These are phyloP conservation scores for Epirrhoe tristata DNA, from an alignment of 2,888 invertebrate species.

Conservation along the genomic window DNA sequence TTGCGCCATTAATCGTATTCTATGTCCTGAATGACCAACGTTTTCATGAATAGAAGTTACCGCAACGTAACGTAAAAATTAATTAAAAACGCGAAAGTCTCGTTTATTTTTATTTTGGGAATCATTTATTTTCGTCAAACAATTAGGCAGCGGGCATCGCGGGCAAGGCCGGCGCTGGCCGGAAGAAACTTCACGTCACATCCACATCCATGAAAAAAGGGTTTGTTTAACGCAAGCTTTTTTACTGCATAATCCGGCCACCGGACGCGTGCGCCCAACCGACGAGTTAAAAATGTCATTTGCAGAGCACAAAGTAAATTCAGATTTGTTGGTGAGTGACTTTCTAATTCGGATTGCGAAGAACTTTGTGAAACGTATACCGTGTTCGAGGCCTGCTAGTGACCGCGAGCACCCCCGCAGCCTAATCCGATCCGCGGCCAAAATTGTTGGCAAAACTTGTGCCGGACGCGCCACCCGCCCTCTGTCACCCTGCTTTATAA, in stretches of 20 bases:
- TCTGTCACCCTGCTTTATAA: conserved; percentile 69
- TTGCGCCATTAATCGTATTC: conserved; percentile 40
- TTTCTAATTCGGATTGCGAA: conserved; percentile 78
- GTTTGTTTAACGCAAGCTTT: conserved; percentile 72
- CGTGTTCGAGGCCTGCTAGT: conserved; percentile 78
- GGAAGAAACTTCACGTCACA: conserved; percentile 78
- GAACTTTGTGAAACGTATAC: conserved; percentile 84
- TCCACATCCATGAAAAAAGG: conserved; percentile 72
- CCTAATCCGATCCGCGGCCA: conserved; percentile 77
- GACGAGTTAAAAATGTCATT: conserved; percentile 77
- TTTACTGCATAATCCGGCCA: conserved; percentile 75
- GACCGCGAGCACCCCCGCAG: conserved; percentile 73
- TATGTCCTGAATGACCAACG: conserved; percentile 55
- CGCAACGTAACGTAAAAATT: conserved; percentile 73
- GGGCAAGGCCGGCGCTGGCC: conserved; percentile 66
- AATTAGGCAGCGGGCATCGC: conserved; percentile 76
- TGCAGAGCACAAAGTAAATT: conserved; percentile 74
- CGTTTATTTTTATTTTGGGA: conserved; percentile 81
- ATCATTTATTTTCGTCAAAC: conserved; percentile 84
- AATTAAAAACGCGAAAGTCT: conserved; percentile 78
- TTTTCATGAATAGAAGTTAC: conserved; percentile 62
- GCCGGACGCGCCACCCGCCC: conserved; percentile 55
- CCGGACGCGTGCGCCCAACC: conserved; percentile 61
- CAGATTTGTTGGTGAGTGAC: conserved; percentile 81
- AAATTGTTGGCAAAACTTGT: conserved; percentile 76